phyloP scores from a whole-genome alignment of 2,888 invertebrate genomes.

The Pollenia amentaria region DNA sequence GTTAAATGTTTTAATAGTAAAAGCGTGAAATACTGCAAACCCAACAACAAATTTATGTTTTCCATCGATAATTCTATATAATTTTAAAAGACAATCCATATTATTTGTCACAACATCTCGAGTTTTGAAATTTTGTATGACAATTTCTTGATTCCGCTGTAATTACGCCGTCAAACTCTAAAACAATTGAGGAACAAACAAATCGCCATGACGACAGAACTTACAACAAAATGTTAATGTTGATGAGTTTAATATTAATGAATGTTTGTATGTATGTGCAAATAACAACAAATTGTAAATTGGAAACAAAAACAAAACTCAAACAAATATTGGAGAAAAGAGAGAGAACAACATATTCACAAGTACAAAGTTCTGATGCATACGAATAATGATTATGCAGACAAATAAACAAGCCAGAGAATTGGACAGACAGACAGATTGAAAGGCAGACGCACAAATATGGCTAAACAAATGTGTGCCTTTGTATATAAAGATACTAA shows the following conservation, averaged over 20 bases:
- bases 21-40: too few species aligned
- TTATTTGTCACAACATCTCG: too few species aligned
- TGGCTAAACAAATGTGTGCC: slow-evolving; percentile 28
- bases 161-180: background rate
- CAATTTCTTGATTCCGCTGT: background rate
- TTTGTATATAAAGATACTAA: background rate
- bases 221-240: slow-evolving; percentile 37
- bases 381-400: slow-evolving; percentile 12
- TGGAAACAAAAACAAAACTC: slow-evolving; percentile 25
- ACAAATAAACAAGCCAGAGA: slow-evolving; percentile 24
- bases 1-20: too few species aligned
- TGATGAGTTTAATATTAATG: slow-evolving; percentile 35
- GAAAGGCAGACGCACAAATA: slow-evolving; percentile 33
- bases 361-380: slow-evolving; percentile 16
- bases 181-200: background rate
- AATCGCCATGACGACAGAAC: slow-evolving; percentile 16
- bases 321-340: background rate
- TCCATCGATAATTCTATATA: too few species aligned
- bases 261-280: slow-evolving; percentile 18
- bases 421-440: slow-evolving; percentile 13
- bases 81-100: too few species aligned
- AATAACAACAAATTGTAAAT: slow-evolving; percentile 56
- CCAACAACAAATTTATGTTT: too few species aligned
- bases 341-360: background rate
- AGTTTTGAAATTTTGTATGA: background rate